Conservation (phyloP, 2,797 vertebrate genomes). For the Tapirus indicus region DNA sequence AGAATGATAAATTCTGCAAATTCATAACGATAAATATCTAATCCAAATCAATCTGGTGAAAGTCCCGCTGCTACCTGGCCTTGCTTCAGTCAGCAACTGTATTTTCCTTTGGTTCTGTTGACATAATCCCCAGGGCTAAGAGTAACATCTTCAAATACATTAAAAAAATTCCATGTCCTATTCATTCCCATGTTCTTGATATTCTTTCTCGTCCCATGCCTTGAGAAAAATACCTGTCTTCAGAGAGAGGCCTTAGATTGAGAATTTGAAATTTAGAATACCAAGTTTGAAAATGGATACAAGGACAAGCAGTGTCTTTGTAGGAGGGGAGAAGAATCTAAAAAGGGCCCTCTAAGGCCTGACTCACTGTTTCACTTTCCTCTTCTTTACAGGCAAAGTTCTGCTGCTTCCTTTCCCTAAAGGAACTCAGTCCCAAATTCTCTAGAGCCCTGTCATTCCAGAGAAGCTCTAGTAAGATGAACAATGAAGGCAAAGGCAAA, state of each 20-base stretch:
- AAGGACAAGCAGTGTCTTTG: neutral
- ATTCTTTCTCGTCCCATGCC: neutral
- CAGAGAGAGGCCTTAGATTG: neutral
- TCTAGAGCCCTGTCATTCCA: neutral
- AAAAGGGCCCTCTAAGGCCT: neutral
- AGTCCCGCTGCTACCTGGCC: neutral
- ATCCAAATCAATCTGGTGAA: neutral
- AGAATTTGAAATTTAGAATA: constrained; percentile 38
- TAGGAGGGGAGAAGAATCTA: neutral
- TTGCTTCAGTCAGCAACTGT: neutral
- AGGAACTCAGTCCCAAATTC: neutral
- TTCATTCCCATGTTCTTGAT: neutral
- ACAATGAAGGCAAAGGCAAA: neutral
- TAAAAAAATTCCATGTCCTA: neutral
- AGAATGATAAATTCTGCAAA: neutral
- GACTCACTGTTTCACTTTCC: neutral
- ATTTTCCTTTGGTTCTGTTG: neutral
- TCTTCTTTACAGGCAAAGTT: neutral
- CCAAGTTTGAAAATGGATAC: neutral
- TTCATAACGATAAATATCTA: neutral
- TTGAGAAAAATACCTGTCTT: constrained; percentile 25
- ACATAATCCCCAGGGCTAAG: neutral
- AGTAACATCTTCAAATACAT: neutral
- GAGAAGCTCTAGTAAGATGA: neutral
- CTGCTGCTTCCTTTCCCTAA: neutral